Percentiles rank a stretch among this genome's conserved stretches.
Conservation (phyloP, 1,140 invertebrate genomes). For the Drosophila sucinea region DNA sequence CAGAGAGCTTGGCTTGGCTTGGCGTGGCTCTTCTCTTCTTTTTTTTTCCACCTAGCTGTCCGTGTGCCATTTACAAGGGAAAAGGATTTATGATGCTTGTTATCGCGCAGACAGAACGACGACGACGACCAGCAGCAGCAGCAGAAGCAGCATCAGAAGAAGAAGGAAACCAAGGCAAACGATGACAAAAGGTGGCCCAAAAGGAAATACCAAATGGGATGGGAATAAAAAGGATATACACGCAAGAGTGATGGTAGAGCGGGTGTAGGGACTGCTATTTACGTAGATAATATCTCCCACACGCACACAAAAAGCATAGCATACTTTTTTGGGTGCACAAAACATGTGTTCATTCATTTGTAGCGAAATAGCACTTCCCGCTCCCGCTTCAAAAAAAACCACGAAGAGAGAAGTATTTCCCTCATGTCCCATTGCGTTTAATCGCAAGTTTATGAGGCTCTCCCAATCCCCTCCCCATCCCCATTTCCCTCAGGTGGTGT, state of each 20-base stretch:
- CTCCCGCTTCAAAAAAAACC: not conserved
- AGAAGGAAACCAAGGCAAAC: conserved; percentile 44
- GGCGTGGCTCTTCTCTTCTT: not conserved
- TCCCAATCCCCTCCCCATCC: not conserved
- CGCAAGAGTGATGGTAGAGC: not conserved
- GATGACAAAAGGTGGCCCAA: conserved; percentile 74
- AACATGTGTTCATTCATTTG: conserved; percentile 72
- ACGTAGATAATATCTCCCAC: conserved; percentile 69
- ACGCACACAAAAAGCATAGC: conserved; percentile 32
- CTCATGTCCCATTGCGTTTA: conserved; percentile 34
- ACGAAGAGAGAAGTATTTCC: conserved; percentile 17
- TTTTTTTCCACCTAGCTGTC: conserved; percentile 26
- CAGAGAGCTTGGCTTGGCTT: not conserved
- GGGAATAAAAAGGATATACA: conserved; percentile 5
- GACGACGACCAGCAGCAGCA: conserved; percentile 20
- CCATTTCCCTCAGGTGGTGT: not conserved
- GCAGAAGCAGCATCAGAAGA: conserved; percentile 28
- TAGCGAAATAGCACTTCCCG: conserved; percentile 15
- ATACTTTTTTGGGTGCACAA: conserved; percentile 53
- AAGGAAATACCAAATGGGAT: not conserved
- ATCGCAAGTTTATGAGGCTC: conserved; percentile 53
- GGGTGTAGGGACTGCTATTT: conserved; percentile 39
- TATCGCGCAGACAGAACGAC: conserved; percentile 66
- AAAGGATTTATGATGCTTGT: conserved; percentile 80
- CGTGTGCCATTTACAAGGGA: conserved; percentile 68